These are phyloP conservation scores for Mus spicilegus DNA, from an alignment of 2,113 vertebrate genomes.

Conservation along the genomic window DNA sequence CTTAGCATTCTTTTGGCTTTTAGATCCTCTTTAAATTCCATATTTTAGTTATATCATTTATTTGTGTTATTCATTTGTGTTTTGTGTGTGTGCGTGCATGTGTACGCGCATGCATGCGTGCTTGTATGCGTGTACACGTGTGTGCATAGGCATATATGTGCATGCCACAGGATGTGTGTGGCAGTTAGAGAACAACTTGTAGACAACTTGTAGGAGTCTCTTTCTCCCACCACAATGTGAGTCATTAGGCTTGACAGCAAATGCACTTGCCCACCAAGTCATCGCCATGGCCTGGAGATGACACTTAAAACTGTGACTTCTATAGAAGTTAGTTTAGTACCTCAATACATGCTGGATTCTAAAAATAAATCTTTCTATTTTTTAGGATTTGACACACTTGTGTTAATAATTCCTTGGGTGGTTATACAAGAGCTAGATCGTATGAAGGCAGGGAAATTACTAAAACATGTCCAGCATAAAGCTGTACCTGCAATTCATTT, in stretches of 20 bases:
- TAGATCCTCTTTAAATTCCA: background rate
- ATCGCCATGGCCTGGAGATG: background rate
- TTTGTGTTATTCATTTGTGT: background rate
- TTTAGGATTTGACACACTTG: slow-evolving; percentile 89
- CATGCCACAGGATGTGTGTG: background rate
- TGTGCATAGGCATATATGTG: background rate
- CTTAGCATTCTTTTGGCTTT: slow-evolving; percentile 28
- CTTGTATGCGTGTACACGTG: too few relatives aligned
- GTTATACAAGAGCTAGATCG: slow-evolving; percentile 96
- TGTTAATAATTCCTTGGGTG: slow-evolving; percentile 95
- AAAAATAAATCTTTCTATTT: slow-evolving; percentile 49
- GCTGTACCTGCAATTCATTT: slow-evolving; percentile 94
- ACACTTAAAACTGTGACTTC: background rate
- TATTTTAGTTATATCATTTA: background rate
- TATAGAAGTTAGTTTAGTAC: background rate
- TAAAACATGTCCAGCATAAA: slow-evolving; percentile 89
- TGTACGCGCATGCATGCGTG: too few relatives aligned
- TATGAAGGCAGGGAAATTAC: slow-evolving; percentile 91
- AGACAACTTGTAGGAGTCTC: background rate
- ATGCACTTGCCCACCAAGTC: background rate
- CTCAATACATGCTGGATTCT: slow-evolving; percentile 53
- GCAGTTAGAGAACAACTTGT: background rate
- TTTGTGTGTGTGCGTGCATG: too few relatives aligned
- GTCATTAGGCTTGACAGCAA: background rate
- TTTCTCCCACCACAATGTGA: background rate